Base-by-base conservation (phyloP, 2,888 invertebrate genomes). In the Nomada goodeniana region DNA sequence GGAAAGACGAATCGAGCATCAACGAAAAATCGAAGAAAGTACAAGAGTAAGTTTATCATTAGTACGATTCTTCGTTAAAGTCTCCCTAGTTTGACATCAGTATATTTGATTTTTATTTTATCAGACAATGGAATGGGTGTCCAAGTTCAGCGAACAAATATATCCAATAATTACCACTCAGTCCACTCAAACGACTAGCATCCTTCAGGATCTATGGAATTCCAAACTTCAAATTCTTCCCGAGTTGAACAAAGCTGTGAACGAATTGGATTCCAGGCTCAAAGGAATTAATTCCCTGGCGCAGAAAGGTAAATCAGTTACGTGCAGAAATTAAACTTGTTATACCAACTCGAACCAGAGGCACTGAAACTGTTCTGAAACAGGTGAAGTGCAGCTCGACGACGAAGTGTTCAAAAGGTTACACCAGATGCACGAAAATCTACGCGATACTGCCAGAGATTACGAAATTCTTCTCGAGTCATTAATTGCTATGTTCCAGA, bases 91-190 rank as follows among this genome's bases (percentile, higher is more conserved):
- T 26, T 36, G 15, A 3, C 4, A 1, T 23, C 5, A 2, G 18
- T 26, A 15, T 57, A 36, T 55, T 85, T 78, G 68, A 78, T 23
- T 53, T n/a, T 84, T 91, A 9, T 93, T 26, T 47, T 15, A 47
- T 15, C 90, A 96, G 96, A 96, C 95, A 29, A 95, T 96, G 84
- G 95, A 95, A 86, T 96, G 96, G 95, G 96, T 96, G 87, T 95
- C 96, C 4, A 95, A 96, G 93, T 94, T 97, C 89, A 96, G 97
- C 91, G 95, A 95, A 65, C 96, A 97, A 90, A 94, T 97, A 77
- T 97, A 97, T 94, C 97, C 97, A 29, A 95, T 97, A 65, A 96
- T 97, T 85, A 96, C 96, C 65, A 95, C 96, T 20, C 94, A 95
- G 79, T 95, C 96, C 4, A 94, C 95, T 61, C 95, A 95, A 85